phyloP scores from a whole-genome alignment of 2,888 invertebrate species.

The Cantharis rustica region DNA sequence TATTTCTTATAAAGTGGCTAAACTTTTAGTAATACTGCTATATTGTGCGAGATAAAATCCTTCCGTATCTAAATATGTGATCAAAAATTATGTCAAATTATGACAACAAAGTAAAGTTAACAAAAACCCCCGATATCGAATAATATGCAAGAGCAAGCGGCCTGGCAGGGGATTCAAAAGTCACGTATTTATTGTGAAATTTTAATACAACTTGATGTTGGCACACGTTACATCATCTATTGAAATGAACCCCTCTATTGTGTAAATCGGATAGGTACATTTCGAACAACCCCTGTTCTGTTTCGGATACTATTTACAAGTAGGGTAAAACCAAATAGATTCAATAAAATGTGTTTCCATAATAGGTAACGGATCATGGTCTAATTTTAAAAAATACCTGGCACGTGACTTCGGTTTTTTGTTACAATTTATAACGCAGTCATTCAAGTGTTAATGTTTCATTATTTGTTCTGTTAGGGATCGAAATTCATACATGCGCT shows the following conservation, averaged over 20 bases:
- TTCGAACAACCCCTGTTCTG: conserved; percentile 6
- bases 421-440: not conserved
- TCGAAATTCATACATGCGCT: not conserved
- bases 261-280: conserved; percentile 6
- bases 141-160: not conserved
- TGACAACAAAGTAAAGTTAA: not conserved
- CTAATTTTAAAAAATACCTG: conserved; percentile 3
- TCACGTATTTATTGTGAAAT: conserved; percentile 18
- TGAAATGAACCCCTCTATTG: conserved; percentile 12
- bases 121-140: conserved; percentile 10
- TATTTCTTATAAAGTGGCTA: not conserved
- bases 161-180: conserved; percentile 15
- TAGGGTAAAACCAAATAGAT: conserved; percentile 22
- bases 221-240: conserved; percentile 16
- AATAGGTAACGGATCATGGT: conserved; percentile 17
- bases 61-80: not conserved
- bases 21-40: not conserved
- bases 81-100: not conserved
- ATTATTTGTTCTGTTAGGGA: not conserved
- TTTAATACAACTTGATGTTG: conserved; percentile 19
- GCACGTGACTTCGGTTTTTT: not conserved
- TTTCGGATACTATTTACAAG: conserved; percentile 17
- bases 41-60: not conserved
- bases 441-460: not conserved
- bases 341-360: conserved; percentile 16